A percentile compares a stretch with the other conserved stretches of the same genome.
Conservation (phyloP, 2,113 vertebrate genomes). For the Pollimyrus isidori region DNA sequence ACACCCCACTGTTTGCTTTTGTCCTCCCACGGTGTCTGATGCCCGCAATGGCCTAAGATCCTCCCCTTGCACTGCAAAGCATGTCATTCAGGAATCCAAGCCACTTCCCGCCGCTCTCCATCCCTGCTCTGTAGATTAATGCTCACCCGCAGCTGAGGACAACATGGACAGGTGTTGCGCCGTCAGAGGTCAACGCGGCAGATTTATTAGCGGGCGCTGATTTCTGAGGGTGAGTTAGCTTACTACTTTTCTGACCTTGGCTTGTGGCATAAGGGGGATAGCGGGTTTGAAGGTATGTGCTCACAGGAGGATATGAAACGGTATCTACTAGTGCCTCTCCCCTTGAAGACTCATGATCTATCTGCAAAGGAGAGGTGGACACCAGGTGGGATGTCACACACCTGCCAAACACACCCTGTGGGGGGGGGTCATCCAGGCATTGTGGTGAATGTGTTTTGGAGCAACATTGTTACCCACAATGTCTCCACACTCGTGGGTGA, state of each 20-base stretch:
- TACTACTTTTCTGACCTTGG: constrained; percentile 3
- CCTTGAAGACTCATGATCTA: neutral
- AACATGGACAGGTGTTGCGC: constrained; percentile 14
- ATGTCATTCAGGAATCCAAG: neutral
- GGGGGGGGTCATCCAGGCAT: neutral
- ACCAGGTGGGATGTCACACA: neutral
- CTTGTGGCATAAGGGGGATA: neutral
- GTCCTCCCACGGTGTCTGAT: neutral
- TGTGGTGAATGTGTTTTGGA: neutral
- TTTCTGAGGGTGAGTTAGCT: neutral
- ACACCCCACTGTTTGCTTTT: neutral
- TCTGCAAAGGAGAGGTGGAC: neutral
- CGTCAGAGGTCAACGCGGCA: neutral
- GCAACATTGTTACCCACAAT: neutral
- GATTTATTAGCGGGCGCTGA: neutral
- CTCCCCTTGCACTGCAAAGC: neutral
- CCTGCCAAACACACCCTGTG: neutral
- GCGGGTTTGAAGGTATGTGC: no score
- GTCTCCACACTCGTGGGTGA: neutral
- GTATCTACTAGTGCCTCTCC: neutral
- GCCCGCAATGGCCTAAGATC: neutral
- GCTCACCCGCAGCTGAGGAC: neutral
- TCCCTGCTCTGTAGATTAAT: neutral
- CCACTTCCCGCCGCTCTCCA: neutral
- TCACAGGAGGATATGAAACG: neutral